A percentile compares a stretch with the other conserved stretches of the same genome.
Conservation (phyloP, 2,113 vertebrate species). For the Megaceryle maxima region DNA sequence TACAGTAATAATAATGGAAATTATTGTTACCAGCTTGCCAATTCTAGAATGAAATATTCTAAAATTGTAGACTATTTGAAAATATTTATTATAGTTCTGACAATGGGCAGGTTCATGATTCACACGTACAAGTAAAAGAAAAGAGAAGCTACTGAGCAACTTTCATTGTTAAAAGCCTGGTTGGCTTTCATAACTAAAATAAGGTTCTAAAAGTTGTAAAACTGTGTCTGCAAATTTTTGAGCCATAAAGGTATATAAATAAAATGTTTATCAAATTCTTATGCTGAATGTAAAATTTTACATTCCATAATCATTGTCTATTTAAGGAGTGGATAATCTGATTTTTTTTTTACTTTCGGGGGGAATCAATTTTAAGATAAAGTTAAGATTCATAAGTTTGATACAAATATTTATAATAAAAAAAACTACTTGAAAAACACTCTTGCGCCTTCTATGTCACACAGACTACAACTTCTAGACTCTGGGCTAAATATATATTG, state of each 20-base stretch:
- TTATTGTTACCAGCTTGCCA: slow-evolving; percentile 20
- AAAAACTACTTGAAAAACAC: not conserved
- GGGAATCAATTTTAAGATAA: not conserved
- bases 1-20: slow-evolving; percentile 28
- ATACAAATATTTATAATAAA: not conserved
- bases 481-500: not conserved
- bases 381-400: not conserved
- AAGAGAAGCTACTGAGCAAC: not conserved
- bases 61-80: slow-evolving; percentile 25
- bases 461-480: not conserved
- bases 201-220: slow-evolving; percentile 28
- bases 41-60: slow-evolving; percentile 10
- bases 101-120: not conserved
- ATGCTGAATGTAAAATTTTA: not conserved
- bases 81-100: slow-evolving; percentile 40
- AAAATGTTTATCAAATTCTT: not conserved
- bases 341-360: too few relatives aligned
- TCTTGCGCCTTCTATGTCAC: not conserved
- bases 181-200: slow-evolving; percentile 23
- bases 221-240: slow-evolving; percentile 14
- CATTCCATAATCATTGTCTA: not conserved
- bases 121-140: not conserved
- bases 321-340: not conserved
- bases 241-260: not conserved
- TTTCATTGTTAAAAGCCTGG: slow-evolving; percentile 27